These are phyloP conservation scores for Hirtodrosophila histrioides DNA, from an alignment of 2,888 invertebrate species.

Conservation along the genomic window DNA sequence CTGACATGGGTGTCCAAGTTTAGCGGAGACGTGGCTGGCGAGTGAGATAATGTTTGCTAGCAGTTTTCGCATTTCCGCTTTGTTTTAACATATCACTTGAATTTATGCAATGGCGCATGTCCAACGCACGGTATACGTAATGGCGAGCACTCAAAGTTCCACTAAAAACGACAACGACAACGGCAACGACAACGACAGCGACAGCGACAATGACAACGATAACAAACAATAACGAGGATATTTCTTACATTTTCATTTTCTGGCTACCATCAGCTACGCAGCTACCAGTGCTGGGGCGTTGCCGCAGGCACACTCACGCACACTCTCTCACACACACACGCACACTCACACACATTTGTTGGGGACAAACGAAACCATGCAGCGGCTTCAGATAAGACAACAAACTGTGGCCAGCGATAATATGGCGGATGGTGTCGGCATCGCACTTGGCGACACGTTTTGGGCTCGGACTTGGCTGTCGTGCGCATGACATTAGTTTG, in stretches of 20 bases:
- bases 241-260: conserved; percentile 69
- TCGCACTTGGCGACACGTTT: conserved; percentile 75
- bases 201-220: conserved; percentile 37
- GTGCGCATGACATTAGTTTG: conserved; percentile 69
- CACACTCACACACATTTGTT: conserved; percentile 29
- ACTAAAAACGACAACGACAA: conserved; percentile 61
- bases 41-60: conserved; percentile 46
- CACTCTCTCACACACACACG: conserved; percentile 34
- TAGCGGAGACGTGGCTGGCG: conserved; percentile 10
- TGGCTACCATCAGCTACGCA: conserved; percentile 45
- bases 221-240: conserved; percentile 70
- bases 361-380: conserved; percentile 52
- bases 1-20: conserved; percentile 53
- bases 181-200: conserved; percentile 23
- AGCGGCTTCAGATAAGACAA: conserved; percentile 72
- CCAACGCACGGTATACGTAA: conserved; percentile 79
- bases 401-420: conserved; percentile 74
- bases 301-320: conserved; percentile 39
- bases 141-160: conserved; percentile 69
- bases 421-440: conserved; percentile 64
- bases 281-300: conserved; percentile 48
- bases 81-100: conserved; percentile 81
- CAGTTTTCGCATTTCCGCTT: conserved; percentile 73
- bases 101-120: conserved; percentile 81
- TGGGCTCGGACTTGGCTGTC: conserved; percentile 57